Percentiles rank a stretch among this genome's conserved stretches.
phyloP scores from a whole-genome alignment of 2,113 vertebrate species.

The Heterotilapia buettikoferi region DNA sequence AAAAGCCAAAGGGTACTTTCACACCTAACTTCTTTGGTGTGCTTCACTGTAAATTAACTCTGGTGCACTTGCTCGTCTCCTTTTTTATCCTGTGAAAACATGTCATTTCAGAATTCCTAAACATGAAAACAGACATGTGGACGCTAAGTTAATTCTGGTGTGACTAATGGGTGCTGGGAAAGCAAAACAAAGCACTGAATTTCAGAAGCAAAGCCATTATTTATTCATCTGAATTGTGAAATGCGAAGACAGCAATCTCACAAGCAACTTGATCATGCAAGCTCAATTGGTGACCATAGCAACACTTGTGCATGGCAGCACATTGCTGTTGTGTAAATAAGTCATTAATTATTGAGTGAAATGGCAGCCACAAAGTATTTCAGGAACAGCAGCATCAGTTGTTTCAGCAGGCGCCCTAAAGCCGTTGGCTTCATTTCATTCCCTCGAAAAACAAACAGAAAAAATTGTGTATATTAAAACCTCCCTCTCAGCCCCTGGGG shows the following conservation, averaged over 20 bases:
- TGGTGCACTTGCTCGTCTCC: background rate
- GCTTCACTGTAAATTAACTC: background rate
- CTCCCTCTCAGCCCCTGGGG: background rate
- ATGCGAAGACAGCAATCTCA: background rate
- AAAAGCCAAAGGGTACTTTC: background rate
- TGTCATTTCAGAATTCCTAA: background rate
- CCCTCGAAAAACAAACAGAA: background rate
- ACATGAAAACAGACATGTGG: background rate
- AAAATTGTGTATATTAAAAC: background rate
- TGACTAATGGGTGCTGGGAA: background rate
- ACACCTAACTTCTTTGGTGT: background rate
- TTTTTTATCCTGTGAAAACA: background rate
- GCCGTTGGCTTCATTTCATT: background rate
- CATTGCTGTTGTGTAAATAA: background rate
- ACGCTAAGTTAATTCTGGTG: background rate
- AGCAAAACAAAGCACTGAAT: background rate
- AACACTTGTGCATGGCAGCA: background rate
- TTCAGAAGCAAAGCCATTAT: background rate
- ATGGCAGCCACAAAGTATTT: background rate
- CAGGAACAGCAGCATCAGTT: background rate
- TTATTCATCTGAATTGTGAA: background rate
- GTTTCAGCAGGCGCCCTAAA: background rate
- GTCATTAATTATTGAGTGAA: background rate
- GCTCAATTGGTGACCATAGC: background rate
- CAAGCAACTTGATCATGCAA: background rate